These are phyloP conservation scores for Tetragonula carbonaria DNA, from an alignment of 2,888 invertebrate species.

Conservation along the genomic window DNA sequence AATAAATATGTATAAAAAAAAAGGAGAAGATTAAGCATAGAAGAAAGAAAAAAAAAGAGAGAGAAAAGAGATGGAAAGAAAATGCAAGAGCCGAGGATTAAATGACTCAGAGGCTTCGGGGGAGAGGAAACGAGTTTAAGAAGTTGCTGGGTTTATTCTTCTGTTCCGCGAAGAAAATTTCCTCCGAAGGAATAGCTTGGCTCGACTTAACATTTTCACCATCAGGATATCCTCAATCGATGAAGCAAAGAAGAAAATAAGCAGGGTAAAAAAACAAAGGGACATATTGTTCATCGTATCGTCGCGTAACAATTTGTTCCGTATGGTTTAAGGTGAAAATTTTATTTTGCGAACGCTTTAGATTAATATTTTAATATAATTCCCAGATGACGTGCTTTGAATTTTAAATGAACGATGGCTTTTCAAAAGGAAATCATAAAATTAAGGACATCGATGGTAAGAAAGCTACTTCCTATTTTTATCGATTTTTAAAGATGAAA, in stretches of 20 bases:
- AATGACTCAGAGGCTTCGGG: slow-evolving; percentile 16
- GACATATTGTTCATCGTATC: not conserved
- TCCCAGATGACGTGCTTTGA: too few relatives aligned
- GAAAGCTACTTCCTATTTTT: not conserved
- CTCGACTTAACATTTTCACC: slow-evolving; percentile 40
- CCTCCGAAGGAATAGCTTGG: slow-evolving; percentile 14
- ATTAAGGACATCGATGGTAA: not conserved
- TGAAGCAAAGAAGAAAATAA: not conserved
- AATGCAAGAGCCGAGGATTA: slow-evolving; percentile 31
- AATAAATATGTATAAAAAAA: not conserved
- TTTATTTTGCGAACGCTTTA: not conserved
- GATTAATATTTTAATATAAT: not conserved
- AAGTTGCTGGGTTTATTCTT: slow-evolving; percentile 26
- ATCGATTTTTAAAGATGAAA: not conserved
- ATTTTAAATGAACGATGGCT: not conserved
- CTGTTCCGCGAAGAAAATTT: slow-evolving; percentile 16
- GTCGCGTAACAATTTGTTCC: not conserved
- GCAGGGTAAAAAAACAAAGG: not conserved
- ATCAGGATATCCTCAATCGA: slow-evolving; percentile 49
- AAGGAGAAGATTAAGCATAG: too few relatives aligned
- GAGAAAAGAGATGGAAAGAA: not conserved
- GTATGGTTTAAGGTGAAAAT: not conserved
- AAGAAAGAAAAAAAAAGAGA: not conserved
- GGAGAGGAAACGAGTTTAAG: slow-evolving; percentile 38
- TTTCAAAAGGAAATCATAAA: not conserved